Percentiles rank a stretch among this genome's conserved stretches.
Evolutionary conservation across 2,113 vertebrate genomes (phyloP).

Genomic region (Crotalus horridus): DNA sequence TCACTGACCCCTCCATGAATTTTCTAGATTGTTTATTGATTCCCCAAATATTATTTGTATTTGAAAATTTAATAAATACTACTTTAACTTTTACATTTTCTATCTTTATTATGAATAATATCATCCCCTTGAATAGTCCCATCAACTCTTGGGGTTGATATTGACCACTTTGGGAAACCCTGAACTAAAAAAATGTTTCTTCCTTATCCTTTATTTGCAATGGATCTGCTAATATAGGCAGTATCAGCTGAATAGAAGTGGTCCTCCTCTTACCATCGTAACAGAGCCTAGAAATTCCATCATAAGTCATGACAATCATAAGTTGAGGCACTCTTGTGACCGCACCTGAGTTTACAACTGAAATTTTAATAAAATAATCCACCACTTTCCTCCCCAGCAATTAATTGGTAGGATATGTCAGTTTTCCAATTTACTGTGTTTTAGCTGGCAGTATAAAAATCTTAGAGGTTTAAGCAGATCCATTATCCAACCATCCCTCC

Average conservation of each 20-base stretch:
- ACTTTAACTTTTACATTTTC: neutral
- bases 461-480: neutral
- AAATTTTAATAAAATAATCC: neutral
- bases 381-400: neutral
- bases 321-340: neutral
- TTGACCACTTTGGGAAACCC: neutral
- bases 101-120: neutral
- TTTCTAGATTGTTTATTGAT: neutral
- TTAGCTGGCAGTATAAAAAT: neutral
- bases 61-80: neutral
- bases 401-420: neutral
- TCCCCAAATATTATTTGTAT: neutral
- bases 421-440: neutral
- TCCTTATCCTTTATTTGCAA: neutral
- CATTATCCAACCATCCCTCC: too few relatives aligned
- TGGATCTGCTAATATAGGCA: neutral
- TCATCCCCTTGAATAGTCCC: neutral
- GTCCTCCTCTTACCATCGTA: too few relatives aligned
- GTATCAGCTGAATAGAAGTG: neutral
- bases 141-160: neutral
- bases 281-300: neutral
- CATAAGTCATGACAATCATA: neutral
- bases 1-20: neutral
- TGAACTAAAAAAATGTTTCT: neutral
- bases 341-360: neutral